Percentiles rank a stretch among this genome's conserved stretches.
These are phyloP conservation scores for Aegotheles bennettii DNA, from an alignment of 2,113 vertebrate species.

Conservation along the genomic window DNA sequence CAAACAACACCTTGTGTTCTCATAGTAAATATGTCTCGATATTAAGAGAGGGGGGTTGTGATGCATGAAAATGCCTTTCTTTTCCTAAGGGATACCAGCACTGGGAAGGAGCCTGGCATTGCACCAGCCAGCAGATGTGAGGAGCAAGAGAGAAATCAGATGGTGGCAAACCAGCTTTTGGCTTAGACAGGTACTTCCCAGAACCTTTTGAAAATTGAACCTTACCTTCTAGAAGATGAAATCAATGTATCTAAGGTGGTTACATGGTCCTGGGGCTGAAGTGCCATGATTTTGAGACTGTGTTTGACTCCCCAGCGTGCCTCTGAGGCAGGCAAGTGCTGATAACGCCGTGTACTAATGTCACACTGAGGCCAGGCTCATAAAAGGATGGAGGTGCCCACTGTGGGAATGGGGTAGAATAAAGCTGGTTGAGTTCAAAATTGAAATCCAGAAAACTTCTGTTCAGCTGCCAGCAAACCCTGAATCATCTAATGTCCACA, in stretches of 20 bases:
- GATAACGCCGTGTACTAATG: accelerated
- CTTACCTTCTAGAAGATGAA: neutral
- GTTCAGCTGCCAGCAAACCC: conserved; percentile 42
- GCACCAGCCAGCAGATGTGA: neutral
- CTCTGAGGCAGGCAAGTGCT: neutral
- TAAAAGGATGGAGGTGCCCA: neutral
- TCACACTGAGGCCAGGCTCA: neutral
- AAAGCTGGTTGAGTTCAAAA: neutral
- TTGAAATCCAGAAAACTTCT: conserved; percentile 44
- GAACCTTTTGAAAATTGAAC: neutral
- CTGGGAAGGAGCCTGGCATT: neutral
- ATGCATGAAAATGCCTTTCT: neutral
- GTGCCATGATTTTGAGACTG: neutral
- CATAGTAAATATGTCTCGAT: neutral
- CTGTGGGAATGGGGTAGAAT: conserved; percentile 25
- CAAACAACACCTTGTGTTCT: neutral
- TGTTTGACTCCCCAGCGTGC: neutral
- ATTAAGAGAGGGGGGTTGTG: neutral
- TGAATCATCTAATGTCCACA: conserved; percentile 43
- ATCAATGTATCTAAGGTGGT: neutral
- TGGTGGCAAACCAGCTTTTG: neutral
- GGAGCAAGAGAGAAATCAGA: neutral
- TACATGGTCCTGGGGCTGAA: neutral
- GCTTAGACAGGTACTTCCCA: neutral
- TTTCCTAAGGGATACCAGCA: neutral